Conservation (phyloP, 2,888 invertebrate genomes). For the Eledona agricola region DNA sequence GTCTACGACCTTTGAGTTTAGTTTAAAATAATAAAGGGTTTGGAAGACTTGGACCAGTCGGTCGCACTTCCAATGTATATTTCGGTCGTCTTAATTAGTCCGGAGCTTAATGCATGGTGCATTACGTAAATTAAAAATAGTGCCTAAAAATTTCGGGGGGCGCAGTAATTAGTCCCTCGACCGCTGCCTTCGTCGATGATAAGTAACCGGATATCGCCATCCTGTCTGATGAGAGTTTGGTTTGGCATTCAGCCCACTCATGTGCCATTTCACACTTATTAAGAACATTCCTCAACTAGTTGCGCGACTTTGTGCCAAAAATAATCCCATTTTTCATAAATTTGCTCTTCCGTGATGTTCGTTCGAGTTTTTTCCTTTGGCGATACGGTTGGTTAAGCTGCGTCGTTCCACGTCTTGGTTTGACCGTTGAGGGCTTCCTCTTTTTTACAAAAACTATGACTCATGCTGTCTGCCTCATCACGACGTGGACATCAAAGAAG, state of each 20-base stretch:
- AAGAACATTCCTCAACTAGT: constrained; percentile 1
- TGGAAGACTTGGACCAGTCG: too few species aligned
- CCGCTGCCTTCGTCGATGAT: constrained; percentile 19
- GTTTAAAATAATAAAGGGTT: too few species aligned
- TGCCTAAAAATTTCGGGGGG: constrained; percentile 23
- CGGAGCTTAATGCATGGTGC: constrained; percentile 9
- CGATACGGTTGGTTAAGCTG: constrained; percentile 10
- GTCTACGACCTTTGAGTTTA: too few species aligned
- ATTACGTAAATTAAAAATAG: constrained; percentile 30
- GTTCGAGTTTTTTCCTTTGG: constrained; percentile 4
- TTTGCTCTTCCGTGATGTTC: constrained; percentile 1
- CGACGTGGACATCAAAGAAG: constrained; percentile 25
- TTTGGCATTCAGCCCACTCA: constrained; percentile 22
- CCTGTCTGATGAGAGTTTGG: constrained; percentile 28
- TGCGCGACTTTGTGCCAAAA: constrained; percentile 11
- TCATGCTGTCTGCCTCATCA: constrained; percentile 17
- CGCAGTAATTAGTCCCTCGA: constrained; percentile 20
- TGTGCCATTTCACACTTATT: constrained; percentile 15
- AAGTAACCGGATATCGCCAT: constrained; percentile 32
- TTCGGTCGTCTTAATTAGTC: constrained; percentile 26
- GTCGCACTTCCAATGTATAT: constrained; percentile 20
- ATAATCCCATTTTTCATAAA: neutral
- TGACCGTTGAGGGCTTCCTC: constrained; percentile 13
- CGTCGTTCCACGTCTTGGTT: constrained; percentile 20
- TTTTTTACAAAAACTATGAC: constrained; percentile 22